These are phyloP conservation scores for Ricordea florida DNA, from an alignment of 92 coral and sea anemone species.

Conservation along the genomic window DNA sequence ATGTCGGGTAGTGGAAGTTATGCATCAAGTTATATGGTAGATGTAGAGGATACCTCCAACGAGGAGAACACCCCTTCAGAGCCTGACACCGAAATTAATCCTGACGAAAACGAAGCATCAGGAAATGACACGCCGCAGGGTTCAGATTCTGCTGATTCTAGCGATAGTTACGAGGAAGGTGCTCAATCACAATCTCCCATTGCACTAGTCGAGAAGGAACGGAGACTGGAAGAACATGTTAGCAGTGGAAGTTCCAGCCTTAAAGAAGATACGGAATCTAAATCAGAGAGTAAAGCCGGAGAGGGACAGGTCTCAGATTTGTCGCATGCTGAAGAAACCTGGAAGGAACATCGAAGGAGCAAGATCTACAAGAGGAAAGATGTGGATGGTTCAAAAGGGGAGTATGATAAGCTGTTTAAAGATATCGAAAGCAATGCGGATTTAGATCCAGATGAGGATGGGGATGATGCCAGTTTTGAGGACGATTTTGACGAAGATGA, in stretches of 20 bases:
- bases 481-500: slow-evolving; percentile 25
- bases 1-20: slow-evolving; percentile 28
- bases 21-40: slow-evolving; percentile 28
- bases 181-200: neutral
- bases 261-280: neutral
- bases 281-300: neutral
- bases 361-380: neutral
- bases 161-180: neutral
- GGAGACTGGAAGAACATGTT: neutral
- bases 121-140: neutral
- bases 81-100: neutral
- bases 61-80: neutral
- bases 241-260: slow-evolving; percentile 7
- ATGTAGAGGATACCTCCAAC: neutral
- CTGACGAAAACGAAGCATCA: neutral
- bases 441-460: slow-evolving; percentile 9
- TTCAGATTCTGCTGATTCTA: neutral
- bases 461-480: slow-evolving; percentile 22
- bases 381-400: too few species aligned
- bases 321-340: too few species aligned
- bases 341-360: slow-evolving; percentile 8
- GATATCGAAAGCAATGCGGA: slow-evolving; percentile 30
- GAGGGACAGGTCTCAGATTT: too few species aligned
- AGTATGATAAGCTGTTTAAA: slow-evolving; percentile 25
- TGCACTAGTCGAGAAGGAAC: too few species aligned